phyloP scores from a whole-genome alignment of 2,797 vertebrate species.

The Phataginus tetradactyla region DNA sequence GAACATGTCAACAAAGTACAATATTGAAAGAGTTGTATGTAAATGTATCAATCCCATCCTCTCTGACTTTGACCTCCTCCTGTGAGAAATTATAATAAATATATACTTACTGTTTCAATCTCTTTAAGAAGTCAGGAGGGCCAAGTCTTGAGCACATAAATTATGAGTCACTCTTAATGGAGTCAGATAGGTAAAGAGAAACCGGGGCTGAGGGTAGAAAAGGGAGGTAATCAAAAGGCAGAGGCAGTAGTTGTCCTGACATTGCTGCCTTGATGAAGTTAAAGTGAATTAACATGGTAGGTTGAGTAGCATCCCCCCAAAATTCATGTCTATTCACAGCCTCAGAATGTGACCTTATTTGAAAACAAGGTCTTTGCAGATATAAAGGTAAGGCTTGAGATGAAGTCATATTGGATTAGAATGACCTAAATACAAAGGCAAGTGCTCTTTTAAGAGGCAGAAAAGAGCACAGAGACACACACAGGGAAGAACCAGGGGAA shows the following conservation, averaged over 20 bases:
- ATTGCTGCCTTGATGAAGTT: neutral
- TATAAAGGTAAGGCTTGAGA: neutral
- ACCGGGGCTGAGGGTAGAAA: neutral
- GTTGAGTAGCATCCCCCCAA: too few species aligned
- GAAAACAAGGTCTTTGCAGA: neutral
- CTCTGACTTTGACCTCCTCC: neutral
- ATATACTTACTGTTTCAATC: neutral
- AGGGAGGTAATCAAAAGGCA: neutral
- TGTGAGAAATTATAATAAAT: neutral
- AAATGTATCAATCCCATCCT: neutral
- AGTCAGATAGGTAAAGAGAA: neutral
- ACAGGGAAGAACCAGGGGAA: too few species aligned
- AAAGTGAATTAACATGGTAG: fast-evolving
- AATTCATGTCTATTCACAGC: neutral
- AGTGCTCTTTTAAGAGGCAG: neutral
- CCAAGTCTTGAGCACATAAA: neutral
- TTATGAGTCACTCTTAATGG: neutral
- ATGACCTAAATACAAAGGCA: neutral
- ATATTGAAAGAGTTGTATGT: neutral
- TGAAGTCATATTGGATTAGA: neutral
- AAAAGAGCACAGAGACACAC: neutral
- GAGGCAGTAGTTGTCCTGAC: neutral
- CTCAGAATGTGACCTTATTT: neutral
- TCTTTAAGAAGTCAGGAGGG: neutral
- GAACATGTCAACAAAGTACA: neutral